A percentile compares a stretch with the other conserved stretches of the same genome.
Conservation (phyloP, 1,140 invertebrate species). For the Varroa destructor region DNA sequence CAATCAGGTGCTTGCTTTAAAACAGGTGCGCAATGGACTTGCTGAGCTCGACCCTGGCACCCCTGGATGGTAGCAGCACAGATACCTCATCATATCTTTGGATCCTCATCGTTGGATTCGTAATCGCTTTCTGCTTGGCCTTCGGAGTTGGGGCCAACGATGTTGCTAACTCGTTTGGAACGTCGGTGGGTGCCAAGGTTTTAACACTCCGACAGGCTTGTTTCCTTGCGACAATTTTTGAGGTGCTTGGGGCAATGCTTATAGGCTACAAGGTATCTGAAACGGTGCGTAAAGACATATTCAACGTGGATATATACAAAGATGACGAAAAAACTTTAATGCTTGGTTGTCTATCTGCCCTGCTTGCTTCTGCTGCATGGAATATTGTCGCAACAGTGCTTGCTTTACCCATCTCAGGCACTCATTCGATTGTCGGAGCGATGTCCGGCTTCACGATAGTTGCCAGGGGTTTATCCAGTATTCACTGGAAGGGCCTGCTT, state of each 20-base stretch:
- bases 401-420: constrained; percentile 47
- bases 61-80: background rate
- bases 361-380: constrained; percentile 50
- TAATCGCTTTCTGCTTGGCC: constrained; percentile 82
- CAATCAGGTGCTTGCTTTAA: too few species aligned
- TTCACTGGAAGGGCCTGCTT: constrained; percentile 43
- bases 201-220: constrained; percentile 48
- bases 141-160: constrained; percentile 76
- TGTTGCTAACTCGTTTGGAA: constrained; percentile 52
- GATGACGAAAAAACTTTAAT: constrained; percentile 66
- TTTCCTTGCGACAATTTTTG: constrained; percentile 49
- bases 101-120: constrained; percentile 76
- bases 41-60: too few species aligned
- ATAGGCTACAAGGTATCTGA: too few species aligned
- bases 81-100: constrained; percentile 45
- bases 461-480: constrained; percentile 41
- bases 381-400: constrained; percentile 46
- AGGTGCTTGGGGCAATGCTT: constrained; percentile 46
- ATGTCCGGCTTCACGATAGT: constrained; percentile 48
- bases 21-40: too few species aligned
- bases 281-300: constrained; percentile 90
- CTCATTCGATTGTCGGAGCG: constrained; percentile 48
- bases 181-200: constrained; percentile 49
- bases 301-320: constrained; percentile 73
- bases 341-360: constrained; percentile 71